Conservation (phyloP, 2,888 invertebrate genomes). For the Bimastos eiseni region DNA sequence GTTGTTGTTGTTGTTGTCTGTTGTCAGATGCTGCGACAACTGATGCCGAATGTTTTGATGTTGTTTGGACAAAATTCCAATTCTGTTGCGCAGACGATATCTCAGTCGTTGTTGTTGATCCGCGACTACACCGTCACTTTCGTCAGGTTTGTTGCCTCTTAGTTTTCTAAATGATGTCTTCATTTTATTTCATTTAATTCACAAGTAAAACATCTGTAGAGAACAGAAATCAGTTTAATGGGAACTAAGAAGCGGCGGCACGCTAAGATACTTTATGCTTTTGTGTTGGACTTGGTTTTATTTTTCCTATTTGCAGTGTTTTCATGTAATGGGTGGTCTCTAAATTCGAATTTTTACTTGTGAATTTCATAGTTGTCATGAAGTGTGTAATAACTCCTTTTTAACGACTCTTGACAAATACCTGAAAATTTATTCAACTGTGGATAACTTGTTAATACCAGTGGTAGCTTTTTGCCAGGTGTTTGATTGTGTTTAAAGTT, state of each 20-base stretch:
- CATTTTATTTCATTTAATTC: not conserved
- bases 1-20: not conserved
- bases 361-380: not conserved
- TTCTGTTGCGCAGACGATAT: constrained; percentile 49
- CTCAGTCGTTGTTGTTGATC: constrained; percentile 46
- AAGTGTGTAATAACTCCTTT: not conserved
- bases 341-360: too few relatives aligned
- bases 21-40: constrained; percentile 59
- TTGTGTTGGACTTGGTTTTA: too few relatives aligned
- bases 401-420: not conserved
- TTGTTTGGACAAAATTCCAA: constrained; percentile 47
- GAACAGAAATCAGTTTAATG: not conserved
- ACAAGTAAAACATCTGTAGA: not conserved
- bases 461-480: not conserved
- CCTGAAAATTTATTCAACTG: too few relatives aligned
- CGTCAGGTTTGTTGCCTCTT: constrained; percentile 45
- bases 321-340: not conserved
- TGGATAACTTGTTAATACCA: not conserved
- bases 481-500: not conserved
- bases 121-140: constrained; percentile 54
- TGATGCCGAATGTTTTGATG: constrained; percentile 62
- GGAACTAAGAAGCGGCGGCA: not conserved
- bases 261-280: not conserved
- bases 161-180: not conserved
- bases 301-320: not conserved